Evolutionary conservation across 2,888 invertebrate genomes (phyloP), one percentile per base, ranked within the genome.

Genomic region (Drosophila eohydei): DNA sequence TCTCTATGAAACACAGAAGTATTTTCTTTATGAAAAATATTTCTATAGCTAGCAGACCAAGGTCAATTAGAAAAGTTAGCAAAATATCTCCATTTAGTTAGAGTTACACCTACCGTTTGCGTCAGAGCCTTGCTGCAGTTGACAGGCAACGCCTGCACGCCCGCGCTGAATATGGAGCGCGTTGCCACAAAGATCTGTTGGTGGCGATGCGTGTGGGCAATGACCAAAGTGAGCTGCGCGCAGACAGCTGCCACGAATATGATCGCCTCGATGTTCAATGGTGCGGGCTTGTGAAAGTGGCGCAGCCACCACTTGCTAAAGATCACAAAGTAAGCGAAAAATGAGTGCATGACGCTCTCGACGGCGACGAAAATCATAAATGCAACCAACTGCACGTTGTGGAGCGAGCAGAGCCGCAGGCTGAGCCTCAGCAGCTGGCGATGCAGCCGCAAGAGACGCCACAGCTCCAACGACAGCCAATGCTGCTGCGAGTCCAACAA

Each of bases 301-400:
- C 74, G 64, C 4, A 67, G 30, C 6, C 76, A 79, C 46, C 74
- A 83, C 16, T 58, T 55, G 43, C 79, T 82, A 52, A 61, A 73
- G 11, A 50, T 51, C n/a, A 85, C 74, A 55, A 88, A 92, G 70
- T 92, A 92, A 3, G 71, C 51, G 50, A 91, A 67, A 62, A 91
- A 92, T 16, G 71, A 38, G 21, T 92, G 91, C 1, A 83, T 66
- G 3, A 83, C 64, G 26, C 78, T 84, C 67, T 91, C 90, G 3
- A 81, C 55, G 14, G 84, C 67, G 3, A 72, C 83, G 40, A 82
- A 88, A 0, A 66, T 8, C 11, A 92, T 44, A 26, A 88, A 89
- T n/a, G 78, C 78, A 0, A 91, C 32, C 32, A 88, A 50, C 64
- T 91, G 90, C 12, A 83, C 56, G 11, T 75, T 79, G 56, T 78